Conservation (phyloP, 1,140 invertebrate species). For the Polyergus mexicanus region DNA sequence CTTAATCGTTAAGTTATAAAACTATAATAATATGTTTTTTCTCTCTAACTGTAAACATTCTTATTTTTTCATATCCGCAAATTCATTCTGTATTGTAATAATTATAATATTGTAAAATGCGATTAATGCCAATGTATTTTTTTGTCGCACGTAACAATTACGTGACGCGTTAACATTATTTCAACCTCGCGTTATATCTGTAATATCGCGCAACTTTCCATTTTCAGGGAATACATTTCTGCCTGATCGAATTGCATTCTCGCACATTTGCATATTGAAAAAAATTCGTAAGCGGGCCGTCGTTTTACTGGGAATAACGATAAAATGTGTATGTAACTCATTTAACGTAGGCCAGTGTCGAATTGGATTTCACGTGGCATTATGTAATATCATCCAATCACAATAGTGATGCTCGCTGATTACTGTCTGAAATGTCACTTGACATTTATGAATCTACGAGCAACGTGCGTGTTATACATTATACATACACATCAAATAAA, state of each 20-base stretch:
- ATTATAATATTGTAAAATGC: conserved; percentile 13
- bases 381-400: conserved; percentile 57
- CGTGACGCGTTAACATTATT: conserved; percentile 28
- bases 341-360: conserved; percentile 33
- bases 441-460: conserved; percentile 55
- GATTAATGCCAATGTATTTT: conserved; percentile 1
- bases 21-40: neutral
- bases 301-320: conserved; percentile 47
- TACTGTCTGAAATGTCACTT: conserved; percentile 60
- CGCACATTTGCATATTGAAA: conserved; percentile 59
- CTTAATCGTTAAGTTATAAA: neutral
- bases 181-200: conserved; percentile 1
- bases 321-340: conserved; percentile 59
- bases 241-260: conserved; percentile 25
- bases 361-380: conserved; percentile 60
- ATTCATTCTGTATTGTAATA: neutral
- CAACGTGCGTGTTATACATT: neutral
- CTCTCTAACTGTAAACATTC: neutral
- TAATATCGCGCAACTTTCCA: conserved; percentile 37
- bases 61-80: conserved; percentile 8
- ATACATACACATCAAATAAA: neutral
- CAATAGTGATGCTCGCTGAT: conserved; percentile 60
- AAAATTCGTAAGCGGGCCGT: conserved; percentile 34
- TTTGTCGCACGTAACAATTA: conserved; percentile 39
- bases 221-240: conserved; percentile 53